A percentile compares a stretch with the other conserved stretches of the same genome.
Conservation (phyloP, 2,113 vertebrate species). For the Monarcha castaneiventris region DNA sequence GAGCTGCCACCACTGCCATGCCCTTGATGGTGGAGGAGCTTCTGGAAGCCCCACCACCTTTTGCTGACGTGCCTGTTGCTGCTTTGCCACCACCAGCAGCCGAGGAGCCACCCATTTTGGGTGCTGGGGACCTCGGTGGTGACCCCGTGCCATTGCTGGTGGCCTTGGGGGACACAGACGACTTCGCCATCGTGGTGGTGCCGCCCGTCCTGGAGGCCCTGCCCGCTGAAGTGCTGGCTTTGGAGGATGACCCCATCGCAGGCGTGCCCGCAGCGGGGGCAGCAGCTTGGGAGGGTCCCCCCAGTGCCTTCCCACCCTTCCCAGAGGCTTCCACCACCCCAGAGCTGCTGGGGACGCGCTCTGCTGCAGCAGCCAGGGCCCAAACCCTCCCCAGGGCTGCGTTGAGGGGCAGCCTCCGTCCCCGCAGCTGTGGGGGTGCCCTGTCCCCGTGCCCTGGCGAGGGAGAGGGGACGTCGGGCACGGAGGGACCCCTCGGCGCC, state of each 20-base stretch:
- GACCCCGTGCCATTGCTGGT: fast-evolving
- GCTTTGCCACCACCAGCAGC: background rate
- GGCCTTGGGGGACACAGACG: background rate
- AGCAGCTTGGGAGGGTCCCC: background rate
- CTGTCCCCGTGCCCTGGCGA: fast-evolving
- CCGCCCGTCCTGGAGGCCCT: background rate
- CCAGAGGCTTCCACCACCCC: background rate
- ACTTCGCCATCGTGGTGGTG: background rate
- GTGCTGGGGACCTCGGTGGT: background rate
- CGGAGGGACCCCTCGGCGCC: background rate
- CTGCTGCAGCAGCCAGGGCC: fast-evolving
- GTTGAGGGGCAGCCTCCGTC: background rate
- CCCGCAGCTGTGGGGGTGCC: background rate
- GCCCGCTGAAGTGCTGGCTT: fast-evolving
- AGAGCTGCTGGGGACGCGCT: background rate
- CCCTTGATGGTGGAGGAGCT: constrained; percentile 35
- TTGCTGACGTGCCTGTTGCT: constrained; percentile 37
- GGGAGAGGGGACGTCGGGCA: fast-evolving
- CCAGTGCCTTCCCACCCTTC: background rate
- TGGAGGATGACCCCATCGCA: background rate
- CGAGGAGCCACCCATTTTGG: fast-evolving
- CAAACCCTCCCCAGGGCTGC: background rate
- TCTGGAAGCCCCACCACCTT: constrained; percentile 31
- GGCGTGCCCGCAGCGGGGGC: fast-evolving
- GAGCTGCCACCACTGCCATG: background rate